A percentile compares a stretch with the other conserved stretches of the same genome.
Evolutionary conservation across 2,888 invertebrate species (phyloP).

Genomic region (Muschampia plurimacula): DNA sequence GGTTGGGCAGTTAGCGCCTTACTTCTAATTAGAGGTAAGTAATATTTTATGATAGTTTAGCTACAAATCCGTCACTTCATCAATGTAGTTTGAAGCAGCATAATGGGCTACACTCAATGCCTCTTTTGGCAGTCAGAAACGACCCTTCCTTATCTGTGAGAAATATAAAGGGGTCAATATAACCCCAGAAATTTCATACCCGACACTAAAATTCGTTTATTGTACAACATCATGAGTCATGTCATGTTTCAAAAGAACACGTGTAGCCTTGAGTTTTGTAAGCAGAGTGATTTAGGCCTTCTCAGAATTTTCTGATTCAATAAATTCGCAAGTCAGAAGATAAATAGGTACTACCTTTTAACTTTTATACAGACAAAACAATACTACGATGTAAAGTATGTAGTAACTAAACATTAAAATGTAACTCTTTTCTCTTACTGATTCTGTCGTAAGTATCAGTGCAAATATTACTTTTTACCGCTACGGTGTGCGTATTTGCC

Average conservation of each 20-base stretch:
- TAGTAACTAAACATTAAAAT: neutral
- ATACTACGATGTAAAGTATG: neutral
- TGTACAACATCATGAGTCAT: slow-evolving; percentile 22
- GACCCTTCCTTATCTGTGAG: neutral
- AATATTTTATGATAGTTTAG: too few species aligned
- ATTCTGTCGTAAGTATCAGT: too few species aligned
- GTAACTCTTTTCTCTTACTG: neutral
- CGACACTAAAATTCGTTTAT: slow-evolving; percentile 1
- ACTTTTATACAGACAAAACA: slow-evolving; percentile 6
- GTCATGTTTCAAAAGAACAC: slow-evolving; percentile 26
- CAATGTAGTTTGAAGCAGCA: too few species aligned
- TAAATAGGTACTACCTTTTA: slow-evolving; percentile 13
- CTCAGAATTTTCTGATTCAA: slow-evolving; percentile 24
- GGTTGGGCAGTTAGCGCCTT: too few species aligned
- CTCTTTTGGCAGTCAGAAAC: too few species aligned
- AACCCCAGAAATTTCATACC: neutral
- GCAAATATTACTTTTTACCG: too few species aligned
- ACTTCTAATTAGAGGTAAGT: too few species aligned
- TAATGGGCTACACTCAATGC: too few species aligned
- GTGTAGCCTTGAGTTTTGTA: slow-evolving; percentile 24
- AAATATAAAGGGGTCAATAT: neutral
- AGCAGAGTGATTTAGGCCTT: slow-evolving; percentile 13
- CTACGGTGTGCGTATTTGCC: too few species aligned
- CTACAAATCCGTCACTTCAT: too few species aligned
- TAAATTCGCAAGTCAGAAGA: slow-evolving; percentile 33